Base-by-base conservation (phyloP, 1,140 invertebrate species). In the Drosophila tristis region DNA sequence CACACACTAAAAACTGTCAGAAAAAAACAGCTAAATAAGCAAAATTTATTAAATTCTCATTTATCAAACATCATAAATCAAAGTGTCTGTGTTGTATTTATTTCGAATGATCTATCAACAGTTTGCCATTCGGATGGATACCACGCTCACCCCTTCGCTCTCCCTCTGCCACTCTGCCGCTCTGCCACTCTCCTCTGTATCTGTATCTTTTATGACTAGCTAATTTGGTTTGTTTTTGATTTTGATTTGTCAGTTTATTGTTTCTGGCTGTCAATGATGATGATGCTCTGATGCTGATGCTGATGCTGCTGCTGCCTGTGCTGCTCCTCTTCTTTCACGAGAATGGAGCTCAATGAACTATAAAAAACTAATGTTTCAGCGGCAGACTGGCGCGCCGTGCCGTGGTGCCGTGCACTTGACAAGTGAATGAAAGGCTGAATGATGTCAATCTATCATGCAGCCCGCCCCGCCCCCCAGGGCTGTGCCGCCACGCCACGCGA, bases 11-110 rank as follows among this genome's bases (percentile, higher is more conserved):
- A 78, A 58, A 63, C 42, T 53, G 47, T 25, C 20, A 20, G 25
- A 45, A 25, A 57, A 71, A 66, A 59, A 45, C 68, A 59, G 49
- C 68, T 50, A 80, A 85, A 80, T 80, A 86, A 70, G 84, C 75
- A 58, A 82, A 84, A 84, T 89, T 87, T 89, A 87, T 87, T 87
- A 87, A 87, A 87, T 87, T 80, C 84, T 84, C 84, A 87, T 87
- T 87, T 87, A 87, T 89, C 84, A 89, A 75, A 89, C 63, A 79
- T 77, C 84, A 87, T 87, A 89, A 87, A 87, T 87, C 84, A 87
- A 78, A 74, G 70, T 50, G 54, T 53, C 42, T 61, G 53, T 48
- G 56, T 62, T 81, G 75, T 80, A 68, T 75, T 72, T 66, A 62
- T 68, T 68, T 72, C 45, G 74, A 87, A 86, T 86, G 81, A 87